phyloP scores from a whole-genome alignment of 1,140 invertebrate genomes.

The Rhagoletis zephyria region DNA sequence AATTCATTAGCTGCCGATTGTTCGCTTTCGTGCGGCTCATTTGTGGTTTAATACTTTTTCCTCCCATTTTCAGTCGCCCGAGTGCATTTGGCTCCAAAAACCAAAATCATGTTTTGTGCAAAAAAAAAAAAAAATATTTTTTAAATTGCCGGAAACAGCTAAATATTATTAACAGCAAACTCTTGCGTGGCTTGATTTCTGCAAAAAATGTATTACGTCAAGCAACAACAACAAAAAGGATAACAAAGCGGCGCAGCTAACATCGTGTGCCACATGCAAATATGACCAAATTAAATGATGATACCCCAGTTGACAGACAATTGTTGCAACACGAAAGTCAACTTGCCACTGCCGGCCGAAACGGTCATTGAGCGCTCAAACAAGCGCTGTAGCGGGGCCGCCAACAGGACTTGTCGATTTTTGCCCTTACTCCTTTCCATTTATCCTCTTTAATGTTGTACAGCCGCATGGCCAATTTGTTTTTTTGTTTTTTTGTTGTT shows the following conservation, averaged over 20 bases:
- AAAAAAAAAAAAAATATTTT: neutral
- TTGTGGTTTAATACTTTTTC: neutral
- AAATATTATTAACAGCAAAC: neutral
- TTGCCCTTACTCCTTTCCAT: neutral
- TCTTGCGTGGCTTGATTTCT: neutral
- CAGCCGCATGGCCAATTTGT: neutral
- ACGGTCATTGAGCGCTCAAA: neutral
- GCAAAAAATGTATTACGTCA: neutral
- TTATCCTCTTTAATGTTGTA: neutral
- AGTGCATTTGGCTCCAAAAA: slow-evolving; percentile 30
- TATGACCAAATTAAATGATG: slow-evolving; percentile 42
- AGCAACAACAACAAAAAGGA: slow-evolving; percentile 6
- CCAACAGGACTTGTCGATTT: neutral
- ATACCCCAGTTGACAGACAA: slow-evolving; percentile 51
- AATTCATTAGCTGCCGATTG: slow-evolving; percentile 21
- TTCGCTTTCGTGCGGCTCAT: neutral
- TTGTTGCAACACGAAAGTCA: slow-evolving; percentile 28
- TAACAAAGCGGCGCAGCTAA: neutral
- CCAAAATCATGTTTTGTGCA: slow-evolving; percentile 31
- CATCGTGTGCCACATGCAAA: slow-evolving; percentile 25
- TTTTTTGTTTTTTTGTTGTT: neutral
- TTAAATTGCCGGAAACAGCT: neutral
- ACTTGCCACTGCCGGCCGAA: neutral
- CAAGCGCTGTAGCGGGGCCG: neutral
- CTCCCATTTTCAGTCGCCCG: neutral